These are phyloP conservation scores for Colletes gigas DNA, from an alignment of 1,140 invertebrate species.

Conservation along the genomic window DNA sequence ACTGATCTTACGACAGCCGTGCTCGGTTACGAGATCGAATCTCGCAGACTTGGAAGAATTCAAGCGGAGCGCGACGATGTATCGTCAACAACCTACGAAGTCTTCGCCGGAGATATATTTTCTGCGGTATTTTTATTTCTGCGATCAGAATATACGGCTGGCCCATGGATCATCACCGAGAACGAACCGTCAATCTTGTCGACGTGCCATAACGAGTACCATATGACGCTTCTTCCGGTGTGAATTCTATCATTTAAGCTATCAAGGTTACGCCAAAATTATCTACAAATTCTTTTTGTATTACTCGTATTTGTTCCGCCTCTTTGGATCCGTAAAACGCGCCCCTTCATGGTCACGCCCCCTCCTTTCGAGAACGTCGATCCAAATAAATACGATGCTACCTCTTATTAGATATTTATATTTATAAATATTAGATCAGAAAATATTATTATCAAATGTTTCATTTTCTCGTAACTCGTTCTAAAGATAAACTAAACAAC, in stretches of 20 bases:
- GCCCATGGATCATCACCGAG: neutral
- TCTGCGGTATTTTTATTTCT: neutral
- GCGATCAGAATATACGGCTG: neutral
- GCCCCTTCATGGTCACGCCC: too few species aligned
- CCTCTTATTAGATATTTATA: too few species aligned
- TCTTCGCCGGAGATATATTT: neutral
- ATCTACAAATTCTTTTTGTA: neutral
- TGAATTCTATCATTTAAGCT: neutral
- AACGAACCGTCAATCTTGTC: neutral
- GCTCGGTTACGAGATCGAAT: neutral
- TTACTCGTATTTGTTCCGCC: neutral
- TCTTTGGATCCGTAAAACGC: too few species aligned
- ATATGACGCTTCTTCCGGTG: neutral
- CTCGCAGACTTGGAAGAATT: neutral
- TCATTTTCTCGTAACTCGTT: too few species aligned
- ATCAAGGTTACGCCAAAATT: neutral
- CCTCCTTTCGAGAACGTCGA: too few species aligned
- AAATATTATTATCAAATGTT: too few species aligned
- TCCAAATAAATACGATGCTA: too few species aligned
- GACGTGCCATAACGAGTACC: constrained; percentile 5
- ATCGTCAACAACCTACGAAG: neutral
- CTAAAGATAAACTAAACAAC: too few species aligned
- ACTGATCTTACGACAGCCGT: too few species aligned
- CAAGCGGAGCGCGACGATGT: neutral
- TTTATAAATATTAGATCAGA: too few species aligned